These are phyloP conservation scores for Pomatostomus ruficeps DNA, from an alignment of 2,113 vertebrate species.

Conservation along the genomic window DNA sequence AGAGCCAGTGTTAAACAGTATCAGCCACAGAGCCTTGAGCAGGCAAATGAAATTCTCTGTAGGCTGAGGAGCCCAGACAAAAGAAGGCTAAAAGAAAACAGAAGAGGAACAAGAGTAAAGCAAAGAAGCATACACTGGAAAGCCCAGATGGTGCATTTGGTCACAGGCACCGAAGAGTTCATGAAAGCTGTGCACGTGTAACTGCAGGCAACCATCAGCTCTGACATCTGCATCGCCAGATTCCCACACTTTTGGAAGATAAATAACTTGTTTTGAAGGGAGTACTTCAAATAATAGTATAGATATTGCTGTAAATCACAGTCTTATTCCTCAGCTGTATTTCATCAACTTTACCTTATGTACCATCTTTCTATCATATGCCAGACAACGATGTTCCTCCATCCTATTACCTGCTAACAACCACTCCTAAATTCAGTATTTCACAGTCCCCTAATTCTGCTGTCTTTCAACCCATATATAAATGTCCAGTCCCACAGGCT, in stretches of 20 bases:
- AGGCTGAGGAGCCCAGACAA: not conserved
- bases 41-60: not conserved
- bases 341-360: not conserved
- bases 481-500: not conserved
- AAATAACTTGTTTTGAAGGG: constrained; percentile 25
- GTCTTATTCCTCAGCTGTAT: not conserved
- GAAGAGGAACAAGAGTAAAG: not conserved
- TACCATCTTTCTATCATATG: not conserved
- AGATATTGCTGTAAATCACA: constrained; percentile 20
- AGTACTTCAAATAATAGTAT: constrained; percentile 33
- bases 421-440: not conserved
- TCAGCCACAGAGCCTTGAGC: not conserved
- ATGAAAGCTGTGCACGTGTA: not conserved
- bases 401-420: not conserved
- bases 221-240: constrained; percentile 19
- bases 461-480: not conserved
- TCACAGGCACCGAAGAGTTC: not conserved
- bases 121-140: not conserved
- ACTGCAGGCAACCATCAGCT: not conserved
- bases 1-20: not conserved
- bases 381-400: not conserved
- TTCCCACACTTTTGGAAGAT: constrained; percentile 6
- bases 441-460: not conserved
- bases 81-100: not conserved
- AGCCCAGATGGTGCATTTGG: not conserved